Conservation (phyloP, 1,140 invertebrate species). For the Caerostris darwini region DNA sequence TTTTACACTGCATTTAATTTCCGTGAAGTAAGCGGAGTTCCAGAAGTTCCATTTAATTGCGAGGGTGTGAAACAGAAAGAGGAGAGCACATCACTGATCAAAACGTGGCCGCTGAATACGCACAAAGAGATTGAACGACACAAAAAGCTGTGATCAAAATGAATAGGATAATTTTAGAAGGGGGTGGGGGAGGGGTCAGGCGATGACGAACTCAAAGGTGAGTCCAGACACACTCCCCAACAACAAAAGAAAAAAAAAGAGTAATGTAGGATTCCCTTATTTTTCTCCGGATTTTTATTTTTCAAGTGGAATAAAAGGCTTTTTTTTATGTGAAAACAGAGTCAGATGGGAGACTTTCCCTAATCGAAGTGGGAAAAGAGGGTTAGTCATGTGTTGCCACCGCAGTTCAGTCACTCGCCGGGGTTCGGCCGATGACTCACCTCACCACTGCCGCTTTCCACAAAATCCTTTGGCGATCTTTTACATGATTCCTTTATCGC, state of each 20-base stretch:
- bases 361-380: slow-evolving; percentile 70
- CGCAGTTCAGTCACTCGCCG: slow-evolving; percentile 64
- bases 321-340: background rate
- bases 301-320: slow-evolving; percentile 11
- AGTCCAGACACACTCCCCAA: background rate
- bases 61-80: background rate
- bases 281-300: background rate
- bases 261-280: background rate
- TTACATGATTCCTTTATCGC: background rate
- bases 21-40: background rate
- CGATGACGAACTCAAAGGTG: slow-evolving; percentile 4
- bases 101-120: background rate
- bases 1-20: background rate
- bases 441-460: slow-evolving; percentile 19
- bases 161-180: background rate
- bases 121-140: background rate
- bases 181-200: too few relatives aligned
- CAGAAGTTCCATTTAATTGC: background rate
- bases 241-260: background rate
- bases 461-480: background rate
- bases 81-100: background rate
- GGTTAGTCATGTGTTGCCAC: slow-evolving; percentile 71
- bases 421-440: slow-evolving; percentile 61
- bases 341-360: slow-evolving; percentile 43
- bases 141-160: background rate